Conservation (phyloP, 2,797 vertebrate species). For the Gymnoscopelus braueri region DNA sequence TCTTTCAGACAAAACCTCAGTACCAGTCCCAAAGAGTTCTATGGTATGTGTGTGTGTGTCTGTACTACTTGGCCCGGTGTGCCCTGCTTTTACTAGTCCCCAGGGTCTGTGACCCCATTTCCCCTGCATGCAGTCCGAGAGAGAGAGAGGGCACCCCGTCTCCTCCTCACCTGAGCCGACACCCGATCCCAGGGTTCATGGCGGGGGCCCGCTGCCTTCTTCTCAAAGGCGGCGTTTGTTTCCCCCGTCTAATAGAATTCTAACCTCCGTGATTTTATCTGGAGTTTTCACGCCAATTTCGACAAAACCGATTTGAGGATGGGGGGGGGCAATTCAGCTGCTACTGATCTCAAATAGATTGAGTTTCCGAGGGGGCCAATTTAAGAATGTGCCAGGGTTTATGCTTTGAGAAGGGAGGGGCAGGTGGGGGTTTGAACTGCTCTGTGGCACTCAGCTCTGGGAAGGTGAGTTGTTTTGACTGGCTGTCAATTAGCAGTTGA, state of each 20-base stretch:
- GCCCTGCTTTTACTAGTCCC: conserved; percentile 70
- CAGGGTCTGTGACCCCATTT: conserved; percentile 68
- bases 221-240: conserved; percentile 74
- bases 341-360: conserved; percentile 83
- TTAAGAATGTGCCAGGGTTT: conserved; percentile 70
- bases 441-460: conserved; percentile 13
- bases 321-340: conserved; percentile 76
- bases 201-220: conserved; percentile 54
- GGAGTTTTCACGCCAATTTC: conserved; percentile 80
- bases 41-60: conserved; percentile 40
- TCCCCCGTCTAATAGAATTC: conserved; percentile 72
- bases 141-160: conserved; percentile 40
- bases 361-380: conserved; percentile 73
- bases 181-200: conserved; percentile 70
- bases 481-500: conserved; percentile 84
- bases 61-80: conserved; percentile 55
- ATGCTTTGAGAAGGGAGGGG: conserved; percentile 54
- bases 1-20: conserved; percentile 51
- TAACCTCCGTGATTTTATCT: conserved; percentile 76
- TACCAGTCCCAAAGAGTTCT: conserved; percentile 44
- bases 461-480: conserved; percentile 83
- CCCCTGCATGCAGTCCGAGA: conserved; percentile 39
- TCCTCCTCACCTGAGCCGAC: conserved; percentile 76
- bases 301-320: conserved; percentile 68
- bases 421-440: conserved; percentile 42